Conservation (phyloP, 1,140 invertebrate species). For the Laupala kohalensis region DNA sequence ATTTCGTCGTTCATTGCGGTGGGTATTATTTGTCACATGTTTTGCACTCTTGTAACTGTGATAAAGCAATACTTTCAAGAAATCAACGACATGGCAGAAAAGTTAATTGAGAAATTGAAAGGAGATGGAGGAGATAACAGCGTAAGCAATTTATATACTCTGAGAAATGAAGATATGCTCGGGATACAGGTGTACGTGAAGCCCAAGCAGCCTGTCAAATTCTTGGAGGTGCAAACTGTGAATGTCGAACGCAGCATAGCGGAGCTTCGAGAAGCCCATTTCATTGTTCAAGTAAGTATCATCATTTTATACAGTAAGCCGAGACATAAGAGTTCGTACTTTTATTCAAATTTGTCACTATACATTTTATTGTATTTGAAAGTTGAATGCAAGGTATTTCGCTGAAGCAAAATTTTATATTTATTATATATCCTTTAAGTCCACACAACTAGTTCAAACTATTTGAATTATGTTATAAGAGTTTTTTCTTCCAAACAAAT, state of each 20-base stretch:
- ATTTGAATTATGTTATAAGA: too few species aligned
- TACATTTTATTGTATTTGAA: too few species aligned
- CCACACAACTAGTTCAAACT: too few species aligned
- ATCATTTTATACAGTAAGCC: too few species aligned
- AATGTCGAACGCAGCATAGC: not conserved
- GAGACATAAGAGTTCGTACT: too few species aligned
- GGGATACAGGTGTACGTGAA: not conserved
- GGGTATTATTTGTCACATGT: not conserved
- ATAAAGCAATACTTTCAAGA: not conserved
- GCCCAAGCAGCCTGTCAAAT: not conserved
- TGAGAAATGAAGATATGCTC: not conserved
- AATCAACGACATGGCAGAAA: not conserved
- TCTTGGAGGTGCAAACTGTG: not conserved
- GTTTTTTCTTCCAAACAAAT: too few species aligned
- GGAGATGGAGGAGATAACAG: not conserved
- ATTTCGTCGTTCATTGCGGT: not conserved
- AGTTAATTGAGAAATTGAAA: not conserved
- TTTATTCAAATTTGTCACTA: too few species aligned
- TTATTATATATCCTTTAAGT: too few species aligned
- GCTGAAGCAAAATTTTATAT: too few species aligned
- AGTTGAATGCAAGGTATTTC: too few species aligned
- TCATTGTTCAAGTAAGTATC: not conserved
- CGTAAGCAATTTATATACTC: not conserved
- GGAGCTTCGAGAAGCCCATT: not conserved
- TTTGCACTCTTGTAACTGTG: not conserved